Conservation (phyloP, 1,140 invertebrate species). For the Geopemphigus sp. region DNA sequence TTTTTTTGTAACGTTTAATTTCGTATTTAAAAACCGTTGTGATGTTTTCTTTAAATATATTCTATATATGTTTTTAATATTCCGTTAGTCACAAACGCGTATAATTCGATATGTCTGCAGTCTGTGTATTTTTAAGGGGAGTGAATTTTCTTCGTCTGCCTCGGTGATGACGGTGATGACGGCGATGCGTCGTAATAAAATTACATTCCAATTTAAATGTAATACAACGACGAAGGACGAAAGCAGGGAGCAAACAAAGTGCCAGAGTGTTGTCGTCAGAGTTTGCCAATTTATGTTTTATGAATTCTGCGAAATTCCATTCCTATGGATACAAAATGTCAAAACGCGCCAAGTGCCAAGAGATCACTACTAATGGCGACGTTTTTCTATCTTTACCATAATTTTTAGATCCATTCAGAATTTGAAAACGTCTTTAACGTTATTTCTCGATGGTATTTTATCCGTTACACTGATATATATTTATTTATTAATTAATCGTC, state of each 20-base stretch:
- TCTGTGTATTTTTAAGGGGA: neutral
- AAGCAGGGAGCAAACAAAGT: neutral
- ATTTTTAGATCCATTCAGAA: neutral
- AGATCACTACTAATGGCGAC: neutral
- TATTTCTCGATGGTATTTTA: too few species aligned
- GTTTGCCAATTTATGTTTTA: conserved; percentile 49
- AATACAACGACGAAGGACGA: neutral
- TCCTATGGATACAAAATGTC: conserved; percentile 23
- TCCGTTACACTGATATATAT: neutral
- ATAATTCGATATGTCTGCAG: neutral
- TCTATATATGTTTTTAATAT: neutral
- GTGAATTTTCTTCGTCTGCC: neutral
- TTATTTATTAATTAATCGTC: neutral
- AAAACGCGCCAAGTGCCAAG: conserved; percentile 26
- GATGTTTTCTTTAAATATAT: too few species aligned
- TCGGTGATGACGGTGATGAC: neutral
- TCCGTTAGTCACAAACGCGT: neutral
- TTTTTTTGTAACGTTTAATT: too few species aligned
- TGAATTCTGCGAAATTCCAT: conserved; percentile 12
- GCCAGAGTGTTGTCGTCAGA: conserved; percentile 29
- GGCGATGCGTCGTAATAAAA: neutral
- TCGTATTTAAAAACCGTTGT: too few species aligned
- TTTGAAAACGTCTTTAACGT: too few species aligned
- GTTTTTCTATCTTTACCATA: neutral
- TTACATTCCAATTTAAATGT: conserved; percentile 4